Base-by-base conservation (phyloP, 2,888 invertebrate genomes). In the Epicampocera succincta region DNA sequence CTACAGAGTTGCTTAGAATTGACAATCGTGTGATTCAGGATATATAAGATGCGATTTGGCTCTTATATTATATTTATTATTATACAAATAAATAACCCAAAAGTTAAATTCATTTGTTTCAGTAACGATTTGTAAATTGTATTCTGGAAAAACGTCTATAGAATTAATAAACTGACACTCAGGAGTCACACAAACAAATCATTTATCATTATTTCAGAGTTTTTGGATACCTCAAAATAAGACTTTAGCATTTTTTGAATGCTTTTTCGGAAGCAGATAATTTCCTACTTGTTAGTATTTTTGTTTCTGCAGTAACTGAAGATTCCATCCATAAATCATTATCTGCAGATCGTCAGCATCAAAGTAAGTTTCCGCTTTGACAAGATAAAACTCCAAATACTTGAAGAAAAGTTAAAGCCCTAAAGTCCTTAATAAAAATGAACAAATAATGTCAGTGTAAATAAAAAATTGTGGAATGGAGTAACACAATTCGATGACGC, bases 301-400 rank as follows among this genome's bases (percentile, higher is more conserved):
- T 1, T 46, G 44, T 13, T 11, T 13, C 25, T n/a, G n/a, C n/a
- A n/a, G n/a, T n/a, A n/a, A 66, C 21, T 56, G 52, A 56, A 63
- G 29, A 68, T 74, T 69, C 15, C 54, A 56, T 17, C 65, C 81
- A 87, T 88, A 87, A 88, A 88, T 88, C 87, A 87, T 87, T 87
- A 87, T 87, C 87, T 87, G 85, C 87, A 86, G 85, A 84, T 83
- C 81, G 84, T 85, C 85, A 75, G 61, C 86, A 87, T 86, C 86
- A 85, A 87, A 87, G 85, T 86, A 85, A 86, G 85, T 86, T 86
- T 85, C 85, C 80, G 83, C 85, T 85, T 87, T 85, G 85, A 84
- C 48, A 60, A 58, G 21, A 19, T 63, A 50, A 60, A 71, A 76
- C 66, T 71, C 58, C 65, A 65, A 79, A 33, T 69, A 80, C 75